A percentile compares a stretch with the other conserved stretches of the same genome.
Conservation (phyloP, 2,113 vertebrate genomes). For the Leucoraja erinaceus region DNA sequence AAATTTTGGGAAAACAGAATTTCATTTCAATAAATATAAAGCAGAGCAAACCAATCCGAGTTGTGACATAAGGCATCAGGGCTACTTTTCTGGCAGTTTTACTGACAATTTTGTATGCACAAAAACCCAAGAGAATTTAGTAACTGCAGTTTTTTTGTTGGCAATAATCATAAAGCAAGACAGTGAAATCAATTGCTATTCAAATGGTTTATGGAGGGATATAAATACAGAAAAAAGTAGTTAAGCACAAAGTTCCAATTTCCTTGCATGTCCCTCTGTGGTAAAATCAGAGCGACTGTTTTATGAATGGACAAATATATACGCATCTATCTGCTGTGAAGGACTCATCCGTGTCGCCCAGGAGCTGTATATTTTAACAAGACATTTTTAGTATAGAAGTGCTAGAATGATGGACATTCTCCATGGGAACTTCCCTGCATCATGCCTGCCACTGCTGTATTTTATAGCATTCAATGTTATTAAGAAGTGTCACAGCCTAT, state of each 20-base stretch:
- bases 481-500: slow-evolving; percentile 23
- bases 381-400: background rate
- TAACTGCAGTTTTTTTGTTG: background rate
- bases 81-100: background rate
- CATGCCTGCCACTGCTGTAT: background rate
- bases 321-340: background rate
- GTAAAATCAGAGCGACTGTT: background rate
- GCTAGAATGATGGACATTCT: background rate
- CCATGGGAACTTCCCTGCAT: background rate
- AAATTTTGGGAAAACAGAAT: background rate
- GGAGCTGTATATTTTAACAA: background rate
- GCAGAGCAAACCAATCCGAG: background rate
- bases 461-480: background rate
- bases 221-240: background rate
- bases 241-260: background rate
- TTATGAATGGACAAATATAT: background rate
- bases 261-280: background rate
- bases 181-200: slow-evolving; percentile 13
- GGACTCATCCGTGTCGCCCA: background rate
- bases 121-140: background rate
- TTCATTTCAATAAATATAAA: slow-evolving; percentile 8
- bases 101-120: background rate
- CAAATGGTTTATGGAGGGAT: background rate
- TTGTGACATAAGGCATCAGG: background rate
- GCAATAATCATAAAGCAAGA: background rate